Evolutionary conservation across 2,113 vertebrate species (phyloP), one percentile per base, ranked within the genome.

Genomic region (Prunella fulvescens): DNA sequence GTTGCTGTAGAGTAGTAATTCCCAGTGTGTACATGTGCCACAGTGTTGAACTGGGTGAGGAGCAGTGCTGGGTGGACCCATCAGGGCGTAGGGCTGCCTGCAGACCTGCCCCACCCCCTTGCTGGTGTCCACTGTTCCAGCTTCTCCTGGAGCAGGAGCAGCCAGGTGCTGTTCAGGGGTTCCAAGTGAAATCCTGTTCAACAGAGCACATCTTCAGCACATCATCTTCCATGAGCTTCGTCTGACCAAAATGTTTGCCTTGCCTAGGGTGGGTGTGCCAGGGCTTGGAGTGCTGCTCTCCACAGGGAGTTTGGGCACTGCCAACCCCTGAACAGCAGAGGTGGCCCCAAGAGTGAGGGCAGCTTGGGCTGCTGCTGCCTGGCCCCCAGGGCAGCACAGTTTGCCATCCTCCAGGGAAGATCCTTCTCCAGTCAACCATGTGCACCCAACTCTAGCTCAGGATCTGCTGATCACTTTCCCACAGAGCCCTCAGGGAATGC

Each of bases 1-100:
- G 94, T 92, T 97, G 95, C 95, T 88, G 93, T 88, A 93, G 82
- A 10, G 1, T 82, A 37, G 79, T 69, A 85, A 95, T 95, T 94
- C 58, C 87, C 20, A 61, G 18, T 33, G 70, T 85, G 74, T 81
- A 58, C 70, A 15, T 94, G 74, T 82, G 87, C 71, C 90, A 51
- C 16, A 7, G 73, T 6, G n/a, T 25, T 51, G 28, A 10, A 3
- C 66, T 81, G 92, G 77, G 81, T 56, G 92, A 91, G 77, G 81
- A 79, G 29, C 45, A 9, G 56, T 10, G 39, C 81, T 92, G 89
- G 93, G 93, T 70, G 95, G 81, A 78, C 71, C 48, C 37, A 4
- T 28, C 45, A 72, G 92, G 89, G 89, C 0, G 20, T 54, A 69
- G 91, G 56, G 18, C 72, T 86, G 76, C 82, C 64, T 72, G 79